phyloP scores from a whole-genome alignment of 1,140 invertebrate species.

The Ctenoplectra terminalis region DNA sequence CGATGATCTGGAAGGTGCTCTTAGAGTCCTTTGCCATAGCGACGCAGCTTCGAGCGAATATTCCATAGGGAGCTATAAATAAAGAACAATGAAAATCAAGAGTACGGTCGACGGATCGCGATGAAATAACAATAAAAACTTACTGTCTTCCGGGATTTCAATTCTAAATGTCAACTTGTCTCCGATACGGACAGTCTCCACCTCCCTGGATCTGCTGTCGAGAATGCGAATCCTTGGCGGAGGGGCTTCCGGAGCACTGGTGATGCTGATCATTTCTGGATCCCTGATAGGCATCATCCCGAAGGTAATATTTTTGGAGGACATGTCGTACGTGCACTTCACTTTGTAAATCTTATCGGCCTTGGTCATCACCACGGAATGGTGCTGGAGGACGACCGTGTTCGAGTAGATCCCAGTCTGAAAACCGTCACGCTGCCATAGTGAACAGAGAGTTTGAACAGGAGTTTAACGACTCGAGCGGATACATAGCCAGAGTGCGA shows the following conservation, averaged over 20 bases:
- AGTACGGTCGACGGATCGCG: background rate
- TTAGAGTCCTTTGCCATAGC: slow-evolving; percentile 98
- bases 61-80: slow-evolving; percentile 94
- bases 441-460: slow-evolving; percentile 62
- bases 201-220: slow-evolving; percentile 92
- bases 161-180: slow-evolving; percentile 97
- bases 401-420: slow-evolving; percentile 97
- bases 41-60: slow-evolving; percentile 96
- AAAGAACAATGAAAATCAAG: slow-evolving; percentile 22
- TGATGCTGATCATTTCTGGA: slow-evolving; percentile 97
- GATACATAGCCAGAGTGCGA: background rate
- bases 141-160: slow-evolving; percentile 97
- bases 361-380: slow-evolving; percentile 98
- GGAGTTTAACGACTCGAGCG: slow-evolving; percentile 7
- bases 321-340: slow-evolving; percentile 98
- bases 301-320: slow-evolving; percentile 97
- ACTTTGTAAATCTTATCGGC: slow-evolving; percentile 98
- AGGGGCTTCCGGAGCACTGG: slow-evolving; percentile 96
- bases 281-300: slow-evolving; percentile 98
- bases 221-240: slow-evolving; percentile 96
- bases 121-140: slow-evolving; percentile 77
- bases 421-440: slow-evolving; percentile 78
- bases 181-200: slow-evolving; percentile 96
- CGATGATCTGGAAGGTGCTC: slow-evolving; percentile 97
- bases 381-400: slow-evolving; percentile 96